Evolutionary conservation across 2,797 vertebrate species (phyloP).

Genomic region (Columba guinea): DNA sequence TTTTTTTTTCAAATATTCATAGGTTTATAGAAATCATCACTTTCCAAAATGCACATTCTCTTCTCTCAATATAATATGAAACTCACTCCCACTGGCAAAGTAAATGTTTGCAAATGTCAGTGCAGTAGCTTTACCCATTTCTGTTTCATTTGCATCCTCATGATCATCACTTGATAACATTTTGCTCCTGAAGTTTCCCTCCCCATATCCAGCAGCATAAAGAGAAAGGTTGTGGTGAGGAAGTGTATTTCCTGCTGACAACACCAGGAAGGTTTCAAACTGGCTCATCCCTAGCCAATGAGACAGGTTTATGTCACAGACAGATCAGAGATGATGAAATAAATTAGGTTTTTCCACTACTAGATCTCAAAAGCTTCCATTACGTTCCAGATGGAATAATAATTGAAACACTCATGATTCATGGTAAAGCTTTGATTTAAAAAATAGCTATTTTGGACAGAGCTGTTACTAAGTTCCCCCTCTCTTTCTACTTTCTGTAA

Average conservation of each 20-base stretch:
- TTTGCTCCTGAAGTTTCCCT: not conserved
- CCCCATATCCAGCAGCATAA: accelerated
- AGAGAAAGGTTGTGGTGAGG: not conserved
- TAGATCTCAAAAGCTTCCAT: not conserved
- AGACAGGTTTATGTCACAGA: not conserved
- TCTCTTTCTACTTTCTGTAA: not conserved
- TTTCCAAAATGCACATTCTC: not conserved
- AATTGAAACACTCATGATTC: not conserved
- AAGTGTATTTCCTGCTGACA: not conserved
- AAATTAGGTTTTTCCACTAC: not conserved
- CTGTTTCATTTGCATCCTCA: not conserved
- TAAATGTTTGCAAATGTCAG: not conserved
- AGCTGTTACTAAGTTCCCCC: not conserved
- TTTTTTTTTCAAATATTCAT: not conserved
- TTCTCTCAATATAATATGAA: not conserved
- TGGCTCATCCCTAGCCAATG: not conserved
- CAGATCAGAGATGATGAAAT: not conserved
- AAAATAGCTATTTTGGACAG: not conserved
- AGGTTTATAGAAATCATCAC: not conserved
- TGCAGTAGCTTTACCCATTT: not conserved
- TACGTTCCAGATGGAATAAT: not conserved
- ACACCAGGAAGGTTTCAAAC: not conserved
- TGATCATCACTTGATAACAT: not conserved
- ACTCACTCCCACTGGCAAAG: not conserved
- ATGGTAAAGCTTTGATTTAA: not conserved